Evolutionary conservation across 2,113 vertebrate genomes (phyloP).

Genomic region (Pachyramphus minor): DNA sequence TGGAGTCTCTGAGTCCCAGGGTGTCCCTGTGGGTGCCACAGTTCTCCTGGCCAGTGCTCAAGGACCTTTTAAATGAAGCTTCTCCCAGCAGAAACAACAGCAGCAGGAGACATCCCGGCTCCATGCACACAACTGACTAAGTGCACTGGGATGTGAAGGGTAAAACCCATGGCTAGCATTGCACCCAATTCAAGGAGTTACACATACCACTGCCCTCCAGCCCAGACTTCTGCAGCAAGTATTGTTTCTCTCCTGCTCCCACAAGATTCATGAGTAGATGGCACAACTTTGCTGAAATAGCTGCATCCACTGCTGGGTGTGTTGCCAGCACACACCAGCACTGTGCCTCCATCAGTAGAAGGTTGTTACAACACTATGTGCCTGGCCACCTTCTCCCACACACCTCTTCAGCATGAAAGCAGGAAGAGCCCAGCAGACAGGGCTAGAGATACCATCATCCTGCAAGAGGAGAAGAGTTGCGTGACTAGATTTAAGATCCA

Average conservation of each 20-base stretch:
- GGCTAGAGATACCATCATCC: conserved; percentile 8
- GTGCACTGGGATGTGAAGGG: neutral
- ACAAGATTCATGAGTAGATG: neutral
- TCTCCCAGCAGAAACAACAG: neutral
- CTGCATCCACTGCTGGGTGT: neutral
- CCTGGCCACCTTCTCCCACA: conserved; percentile 17
- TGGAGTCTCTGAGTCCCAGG: neutral
- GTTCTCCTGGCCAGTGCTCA: neutral
- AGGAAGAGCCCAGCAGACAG: conserved; percentile 20
- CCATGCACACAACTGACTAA: neutral
- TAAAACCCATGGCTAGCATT: neutral
- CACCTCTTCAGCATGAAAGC: neutral
- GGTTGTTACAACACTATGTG: neutral
- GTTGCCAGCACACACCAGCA: neutral
- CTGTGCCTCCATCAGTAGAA: neutral
- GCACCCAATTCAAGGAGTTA: neutral
- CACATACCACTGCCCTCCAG: neutral
- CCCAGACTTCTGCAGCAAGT: neutral
- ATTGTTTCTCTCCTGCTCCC: neutral
- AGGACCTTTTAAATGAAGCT: neutral
- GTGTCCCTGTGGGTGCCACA: neutral
- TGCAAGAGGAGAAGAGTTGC: neutral
- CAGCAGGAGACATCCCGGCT: neutral
- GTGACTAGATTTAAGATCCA: neutral
- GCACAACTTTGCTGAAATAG: neutral